Conservation (phyloP, 2,113 vertebrate genomes). For the Sinocyclocheilus anshuiensis region DNA sequence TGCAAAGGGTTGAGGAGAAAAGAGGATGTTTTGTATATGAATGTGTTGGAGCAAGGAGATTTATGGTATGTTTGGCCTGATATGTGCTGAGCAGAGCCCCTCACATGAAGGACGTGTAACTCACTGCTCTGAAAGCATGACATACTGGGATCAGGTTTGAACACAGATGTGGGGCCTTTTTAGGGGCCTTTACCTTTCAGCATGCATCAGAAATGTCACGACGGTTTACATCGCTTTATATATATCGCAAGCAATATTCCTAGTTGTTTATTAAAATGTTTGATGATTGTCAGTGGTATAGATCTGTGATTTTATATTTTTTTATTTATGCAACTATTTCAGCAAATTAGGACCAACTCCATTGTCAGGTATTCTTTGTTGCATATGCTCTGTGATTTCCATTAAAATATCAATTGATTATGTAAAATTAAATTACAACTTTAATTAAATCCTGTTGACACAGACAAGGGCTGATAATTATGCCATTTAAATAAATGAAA, state of each 20-base stretch:
- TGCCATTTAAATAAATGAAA: constrained; percentile 64
- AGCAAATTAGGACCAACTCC: constrained; percentile 56
- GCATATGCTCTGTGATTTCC: constrained; percentile 45
- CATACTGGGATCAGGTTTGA: background rate
- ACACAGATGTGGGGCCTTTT: background rate
- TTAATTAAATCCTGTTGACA: constrained; percentile 66
- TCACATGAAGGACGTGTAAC: constrained; percentile 30
- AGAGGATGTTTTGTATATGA: constrained; percentile 45
- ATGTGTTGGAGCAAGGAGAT: constrained; percentile 14
- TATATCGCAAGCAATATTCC: background rate
- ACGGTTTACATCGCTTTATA: background rate
- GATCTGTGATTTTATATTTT: background rate
- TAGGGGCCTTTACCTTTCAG: background rate
- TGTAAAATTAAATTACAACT: constrained; percentile 62
- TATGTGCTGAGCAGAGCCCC: constrained; percentile 29
- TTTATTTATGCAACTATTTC: constrained; percentile 14
- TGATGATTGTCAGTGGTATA: background rate
- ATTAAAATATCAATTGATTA: constrained; percentile 64
- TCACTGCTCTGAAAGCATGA: constrained; percentile 17
- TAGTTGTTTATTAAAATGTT: background rate
- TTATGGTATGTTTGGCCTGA: constrained; percentile 46
- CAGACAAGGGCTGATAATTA: constrained; percentile 61
- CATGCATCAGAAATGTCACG: background rate
- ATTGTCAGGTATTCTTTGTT: constrained; percentile 28
- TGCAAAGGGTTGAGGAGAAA: constrained; percentile 32